A percentile compares a stretch with the other conserved stretches of the same genome.
These are phyloP conservation scores for Notarius quadriscutis DNA, from an alignment of 2,113 vertebrate species.

Conservation along the genomic window DNA sequence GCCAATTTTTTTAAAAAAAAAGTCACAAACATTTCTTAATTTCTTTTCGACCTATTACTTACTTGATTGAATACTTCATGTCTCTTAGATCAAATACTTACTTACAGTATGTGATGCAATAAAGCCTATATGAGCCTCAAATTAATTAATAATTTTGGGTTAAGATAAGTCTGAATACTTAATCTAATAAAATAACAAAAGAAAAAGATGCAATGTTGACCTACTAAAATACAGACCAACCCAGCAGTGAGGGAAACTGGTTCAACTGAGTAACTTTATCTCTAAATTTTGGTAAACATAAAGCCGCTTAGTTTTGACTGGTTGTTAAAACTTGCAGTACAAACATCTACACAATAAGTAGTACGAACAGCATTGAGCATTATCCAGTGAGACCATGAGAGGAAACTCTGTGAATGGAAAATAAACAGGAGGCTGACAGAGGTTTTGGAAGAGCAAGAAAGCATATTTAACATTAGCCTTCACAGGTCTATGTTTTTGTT, in stretches of 20 bases:
- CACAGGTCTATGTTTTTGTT: background rate
- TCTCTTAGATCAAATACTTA: too few species aligned
- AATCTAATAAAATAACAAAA: background rate
- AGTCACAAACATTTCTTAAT: background rate
- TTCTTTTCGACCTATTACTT: background rate
- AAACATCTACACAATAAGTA: background rate
- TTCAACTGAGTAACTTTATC: background rate
- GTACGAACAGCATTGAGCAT: background rate
- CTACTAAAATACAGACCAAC: background rate
- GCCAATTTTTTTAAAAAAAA: background rate
- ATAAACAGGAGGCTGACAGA: background rate
- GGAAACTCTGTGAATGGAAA: background rate
- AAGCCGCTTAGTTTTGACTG: background rate
- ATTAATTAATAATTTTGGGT: background rate
- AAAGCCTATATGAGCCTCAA: background rate
- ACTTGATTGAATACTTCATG: background rate
- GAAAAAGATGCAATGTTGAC: background rate
- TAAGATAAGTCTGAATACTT: background rate
- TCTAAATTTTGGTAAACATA: background rate
- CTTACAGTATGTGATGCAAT: too few species aligned
- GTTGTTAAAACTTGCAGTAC: background rate
- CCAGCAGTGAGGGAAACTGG: background rate
- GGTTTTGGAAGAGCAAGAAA: background rate
- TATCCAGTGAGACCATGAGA: background rate
- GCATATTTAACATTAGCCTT: background rate